Conservation (phyloP, 2,797 vertebrate genomes). For the Gorsachius magnificus region DNA sequence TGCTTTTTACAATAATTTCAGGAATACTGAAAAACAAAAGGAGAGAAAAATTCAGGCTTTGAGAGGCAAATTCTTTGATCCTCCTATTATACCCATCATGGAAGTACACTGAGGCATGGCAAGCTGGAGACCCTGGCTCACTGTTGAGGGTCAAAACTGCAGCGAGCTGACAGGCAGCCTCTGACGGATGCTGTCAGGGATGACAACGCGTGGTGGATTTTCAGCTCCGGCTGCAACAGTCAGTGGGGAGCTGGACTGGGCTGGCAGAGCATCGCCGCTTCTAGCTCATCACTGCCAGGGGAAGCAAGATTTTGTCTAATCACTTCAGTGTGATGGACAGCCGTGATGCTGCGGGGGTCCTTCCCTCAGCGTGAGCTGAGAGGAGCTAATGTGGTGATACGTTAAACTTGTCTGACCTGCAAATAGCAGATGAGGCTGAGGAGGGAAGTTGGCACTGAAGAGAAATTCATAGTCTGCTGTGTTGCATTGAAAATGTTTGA, state of each 20-base stretch:
- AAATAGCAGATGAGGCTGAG: not conserved
- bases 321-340: not conserved
- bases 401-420: not conserved
- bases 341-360: fast-evolving
- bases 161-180: not conserved
- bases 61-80: not conserved
- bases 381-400: not conserved
- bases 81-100: not conserved
- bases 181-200: not conserved
- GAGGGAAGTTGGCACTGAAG: not conserved
- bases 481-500: not conserved
- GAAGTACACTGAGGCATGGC: fast-evolving
- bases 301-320: not conserved
- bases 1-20: not conserved
- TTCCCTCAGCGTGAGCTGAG: not conserved
- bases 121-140: not conserved
- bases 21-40: not conserved
- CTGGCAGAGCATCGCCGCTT: not conserved
- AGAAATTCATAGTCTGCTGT: not conserved
- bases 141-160: not conserved
- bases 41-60: not conserved
- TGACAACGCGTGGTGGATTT: fast-evolving
- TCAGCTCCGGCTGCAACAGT: not conserved
- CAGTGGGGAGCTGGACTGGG: not conserved
- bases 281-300: not conserved